Evolutionary conservation across 2,888 invertebrate species (phyloP), one percentile per base, ranked within the genome.

Genomic region (Lepidochrysops patricia): DNA sequence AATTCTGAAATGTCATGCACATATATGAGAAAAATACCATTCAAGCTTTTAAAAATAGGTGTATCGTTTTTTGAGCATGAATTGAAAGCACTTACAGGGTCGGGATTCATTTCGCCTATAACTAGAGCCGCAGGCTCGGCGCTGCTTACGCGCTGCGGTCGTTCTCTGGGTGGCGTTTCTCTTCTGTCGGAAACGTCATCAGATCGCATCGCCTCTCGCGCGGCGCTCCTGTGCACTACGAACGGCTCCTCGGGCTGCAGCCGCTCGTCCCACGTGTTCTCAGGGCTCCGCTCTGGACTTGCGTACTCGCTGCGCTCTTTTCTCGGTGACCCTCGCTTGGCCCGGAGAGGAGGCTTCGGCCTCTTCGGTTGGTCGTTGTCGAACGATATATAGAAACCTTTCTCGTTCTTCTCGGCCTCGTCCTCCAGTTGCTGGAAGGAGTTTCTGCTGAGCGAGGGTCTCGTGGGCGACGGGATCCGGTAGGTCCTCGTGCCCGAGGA

Each of bases 351-450:
- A 1, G 97, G 97, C 80, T 97, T 97, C 13, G 97, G 96, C 72
- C 96, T 91, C 76, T 95, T 96, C 13, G 97, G 96, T 71, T 94
- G 93, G 61, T 96, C 96, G 77, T 95, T 94, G 76, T 97, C 97
- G 77, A 98, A 97, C 57, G 97, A 96, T 75, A 98, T 96, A 81
- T 98, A 98, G 86, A 98, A 98, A 29, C 96, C 96, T 79, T 96
- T 95, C 77, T 96, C 95, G 75, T 90, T 78, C 74, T 89, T 73
- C 72, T 91, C 84, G 69, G 78, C 72, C 9, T 37, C 63, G 52
- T 65, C 64, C 68, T 77, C 84, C 62, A 72, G 78, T 68, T 74
- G 90, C 76, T 93, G 94, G 87, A 95, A 94, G 62, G 95, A 94
- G 76, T 93, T 93, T 58, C 93, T 89, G 64, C 92, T 91, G 37